Evolutionary conservation across 1,140 invertebrate species (phyloP).

Genomic region (Drosophila murphyi): DNA sequence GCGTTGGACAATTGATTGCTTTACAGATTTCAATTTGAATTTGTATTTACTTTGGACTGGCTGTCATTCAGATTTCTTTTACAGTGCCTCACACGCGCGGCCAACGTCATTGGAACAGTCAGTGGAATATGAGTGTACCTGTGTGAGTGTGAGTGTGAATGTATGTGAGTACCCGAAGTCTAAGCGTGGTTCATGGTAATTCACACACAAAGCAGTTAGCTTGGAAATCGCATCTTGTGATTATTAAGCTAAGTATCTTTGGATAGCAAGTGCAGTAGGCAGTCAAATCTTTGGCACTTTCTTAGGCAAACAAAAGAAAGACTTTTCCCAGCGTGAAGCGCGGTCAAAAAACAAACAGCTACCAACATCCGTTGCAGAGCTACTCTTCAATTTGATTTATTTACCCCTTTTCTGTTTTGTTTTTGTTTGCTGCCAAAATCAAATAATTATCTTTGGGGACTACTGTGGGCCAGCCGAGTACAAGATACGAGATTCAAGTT

Average conservation of each 20-base stretch:
- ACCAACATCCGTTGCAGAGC: constrained; percentile 56
- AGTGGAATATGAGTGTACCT: neutral
- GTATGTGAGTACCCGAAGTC: constrained; percentile 8
- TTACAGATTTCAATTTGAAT: constrained; percentile 59
- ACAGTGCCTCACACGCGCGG: constrained; percentile 48
- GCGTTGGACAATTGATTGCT: constrained; percentile 65
- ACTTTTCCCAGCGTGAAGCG: constrained; percentile 26
- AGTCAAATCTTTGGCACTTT: neutral
- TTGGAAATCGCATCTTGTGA: neutral
- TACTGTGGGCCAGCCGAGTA: constrained; percentile 14
- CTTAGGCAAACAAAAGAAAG: constrained; percentile 22
- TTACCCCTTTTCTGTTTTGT: constrained; percentile 10
- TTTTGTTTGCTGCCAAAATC: constrained; percentile 23
- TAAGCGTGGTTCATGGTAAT: constrained; percentile 31
- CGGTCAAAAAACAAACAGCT: constrained; percentile 57
- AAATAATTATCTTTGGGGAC: constrained; percentile 31
- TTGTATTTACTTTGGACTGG: constrained; percentile 53
- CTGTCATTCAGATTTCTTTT: constrained; percentile 69
- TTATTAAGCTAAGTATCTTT: constrained; percentile 19
- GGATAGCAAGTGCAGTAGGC: constrained; percentile 23
- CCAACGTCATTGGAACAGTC: constrained; percentile 50
- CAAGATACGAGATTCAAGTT: constrained; percentile 19
- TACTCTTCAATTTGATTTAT: constrained; percentile 33
- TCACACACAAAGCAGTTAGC: constrained; percentile 4
- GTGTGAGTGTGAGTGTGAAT: too few species aligned